Evolutionary conservation across 2,113 vertebrate genomes (phyloP), one percentile per base, ranked within the genome.

Genomic region (Tinamus guttatus): DNA sequence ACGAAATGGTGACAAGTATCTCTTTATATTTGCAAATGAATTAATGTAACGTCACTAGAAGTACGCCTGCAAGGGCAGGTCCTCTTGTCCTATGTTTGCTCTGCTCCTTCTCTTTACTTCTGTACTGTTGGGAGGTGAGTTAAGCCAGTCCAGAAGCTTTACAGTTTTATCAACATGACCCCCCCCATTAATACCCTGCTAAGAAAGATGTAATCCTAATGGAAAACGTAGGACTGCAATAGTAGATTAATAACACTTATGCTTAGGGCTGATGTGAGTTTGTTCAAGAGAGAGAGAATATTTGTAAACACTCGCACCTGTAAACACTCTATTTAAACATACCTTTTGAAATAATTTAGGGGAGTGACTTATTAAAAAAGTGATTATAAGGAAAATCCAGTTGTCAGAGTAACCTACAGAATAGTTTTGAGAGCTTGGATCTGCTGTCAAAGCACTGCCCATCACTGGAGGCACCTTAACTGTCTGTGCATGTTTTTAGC

Each of bases 401-500:
- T 11, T 74, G 34, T n/a, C 22, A 81, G 22, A 76, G 7, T 30
- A 67, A 67, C 30, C 18, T 38, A 18, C 25, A 25, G 27, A 85
- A 54, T 0, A 80, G 17, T 8, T 12, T 70, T 43, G 38, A 84
- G 41, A 3, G 7, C n/a, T 71, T 59, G 21, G 47, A 89, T 67
- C 12, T 8, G 2, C 64, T 63, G 41, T 64, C 84, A 84, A 81
- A 86, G 8, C 10, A 32, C 6, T 60, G 17, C 62, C 75, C 17
- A 4, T 93, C 5, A 7, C 34, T 36, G 11, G 47, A 64, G 47
- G 63, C 65, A 87, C 40, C 25, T 41, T 38, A 52, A 81, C 38
- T 91, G 38, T 32, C 87, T 84, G 62, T 60, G 52, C 6, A 24
- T 38, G 67, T 73, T 85, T 93, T 76, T 6, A 80, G 81, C 75